Evolutionary conservation across 2,797 vertebrate genomes (phyloP), one percentile per base, ranked within the genome.

Genomic region (Leucoraja ocellata): DNA sequence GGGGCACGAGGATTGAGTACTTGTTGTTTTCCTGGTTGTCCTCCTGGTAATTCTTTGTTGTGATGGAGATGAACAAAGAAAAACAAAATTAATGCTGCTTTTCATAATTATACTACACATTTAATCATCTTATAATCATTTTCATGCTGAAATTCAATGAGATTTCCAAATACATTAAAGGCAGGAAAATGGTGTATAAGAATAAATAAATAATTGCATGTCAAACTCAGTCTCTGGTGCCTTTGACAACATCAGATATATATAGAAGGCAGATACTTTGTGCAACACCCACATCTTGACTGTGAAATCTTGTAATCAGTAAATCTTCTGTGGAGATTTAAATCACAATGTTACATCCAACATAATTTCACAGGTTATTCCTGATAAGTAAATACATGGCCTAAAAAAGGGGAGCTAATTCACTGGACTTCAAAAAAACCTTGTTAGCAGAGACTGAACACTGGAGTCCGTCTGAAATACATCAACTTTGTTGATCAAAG

Each of bases 401-500:
- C 68, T 39, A 46, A 54, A 74, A 91, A 14, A 23, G 39, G 25
- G 36, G 74, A 91, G 68, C 68, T 91, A 74, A 91, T 91, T 91
- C 71, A 91, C 71, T 46, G 39, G 90, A 91, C 32, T 71, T 74
- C 36, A 74, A 68, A 28, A 39, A 90, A 71, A 91, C 46, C 32
- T 61, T 36, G 39, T 92, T 46, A 46, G 71, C 90, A 92, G 32
- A 80, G 39, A 73, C 39, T 13, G 68, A 76, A 92, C 14, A 74
- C 46, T 76, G 13, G 36, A 91, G 21, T 32, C 14, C 54, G 23
- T 11, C 68, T 94, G 95, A 94, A 96, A 96, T 94, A 93, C 95
- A 95, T 96, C 95, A 96, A 79, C 94, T 94, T 95, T 93, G 95
- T 94, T 96, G 95, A 96, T 96, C 95, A 94, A 95, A 93, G 95